Conservation (phyloP, 1,140 invertebrate genomes). For the Drosophila tropicalis region DNA sequence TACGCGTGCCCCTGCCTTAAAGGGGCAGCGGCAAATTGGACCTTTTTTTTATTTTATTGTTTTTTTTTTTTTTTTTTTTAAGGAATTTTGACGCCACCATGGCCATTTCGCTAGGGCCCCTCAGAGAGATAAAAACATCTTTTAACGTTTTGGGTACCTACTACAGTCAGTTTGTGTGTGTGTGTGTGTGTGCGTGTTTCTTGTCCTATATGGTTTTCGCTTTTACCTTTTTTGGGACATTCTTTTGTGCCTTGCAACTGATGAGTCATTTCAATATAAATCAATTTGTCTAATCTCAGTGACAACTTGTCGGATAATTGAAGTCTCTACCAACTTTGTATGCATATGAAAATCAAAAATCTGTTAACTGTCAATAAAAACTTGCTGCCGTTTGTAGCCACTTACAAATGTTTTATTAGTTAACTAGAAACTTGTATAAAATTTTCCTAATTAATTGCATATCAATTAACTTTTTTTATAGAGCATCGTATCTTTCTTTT, state of each 20-base stretch:
- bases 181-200: constrained; percentile 17
- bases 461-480: constrained; percentile 1
- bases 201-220: constrained; percentile 45
- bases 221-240: constrained; percentile 20
- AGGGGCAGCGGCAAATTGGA: no score
- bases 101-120: constrained; percentile 65
- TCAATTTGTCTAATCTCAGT: constrained; percentile 72
- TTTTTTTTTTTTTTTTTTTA: constrained; percentile 35
- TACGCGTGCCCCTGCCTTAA: constrained; percentile 38
- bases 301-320: constrained; percentile 41
- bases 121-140: constrained; percentile 77
- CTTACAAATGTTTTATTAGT: constrained; percentile 29
- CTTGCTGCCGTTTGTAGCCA: constrained; percentile 45
- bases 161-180: constrained; percentile 19
- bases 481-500: neutral
- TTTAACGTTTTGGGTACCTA: constrained; percentile 50
- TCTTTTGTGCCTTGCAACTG: constrained; percentile 44
- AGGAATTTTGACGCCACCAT: constrained; percentile 75
- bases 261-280: constrained; percentile 76
- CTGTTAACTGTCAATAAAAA: constrained; percentile 25
- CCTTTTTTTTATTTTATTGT: constrained; percentile 27
- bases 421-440: neutral
- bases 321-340: constrained; percentile 2
- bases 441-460: neutral
- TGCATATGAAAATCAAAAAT: constrained; percentile 21